A percentile compares a stretch with the other conserved stretches of the same genome.
phyloP scores from a whole-genome alignment of 2,797 vertebrate genomes.

The Pachyuromys duprasi region DNA sequence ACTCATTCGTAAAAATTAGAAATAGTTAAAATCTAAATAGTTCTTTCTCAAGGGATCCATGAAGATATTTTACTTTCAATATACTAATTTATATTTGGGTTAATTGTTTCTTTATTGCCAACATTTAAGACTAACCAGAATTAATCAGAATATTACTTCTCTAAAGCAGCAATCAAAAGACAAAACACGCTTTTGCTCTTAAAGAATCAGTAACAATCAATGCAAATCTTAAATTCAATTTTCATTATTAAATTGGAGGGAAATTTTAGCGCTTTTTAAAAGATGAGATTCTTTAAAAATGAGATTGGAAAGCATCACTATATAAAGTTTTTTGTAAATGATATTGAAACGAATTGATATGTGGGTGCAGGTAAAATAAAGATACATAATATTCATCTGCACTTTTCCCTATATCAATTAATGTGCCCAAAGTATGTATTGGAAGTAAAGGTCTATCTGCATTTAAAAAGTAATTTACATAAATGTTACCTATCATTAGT shows the following conservation, averaged over 20 bases:
- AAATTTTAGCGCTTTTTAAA: background rate
- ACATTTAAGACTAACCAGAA: slow-evolving; percentile 39
- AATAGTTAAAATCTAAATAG: slow-evolving; percentile 53
- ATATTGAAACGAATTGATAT: background rate
- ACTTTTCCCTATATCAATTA: background rate
- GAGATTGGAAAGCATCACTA: background rate
- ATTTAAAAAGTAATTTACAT: slow-evolving; percentile 22
- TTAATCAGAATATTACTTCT: slow-evolving; percentile 49
- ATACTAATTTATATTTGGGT: slow-evolving; percentile 39
- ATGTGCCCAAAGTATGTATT: background rate
- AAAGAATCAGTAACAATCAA: slow-evolving; percentile 26
- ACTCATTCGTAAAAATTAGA: slow-evolving; percentile 51
- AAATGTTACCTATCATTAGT: slow-evolving; percentile 21
- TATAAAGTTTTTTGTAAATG: slow-evolving; percentile 9
- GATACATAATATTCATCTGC: background rate
- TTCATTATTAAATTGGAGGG: background rate
- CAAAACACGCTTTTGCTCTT: slow-evolving; percentile 22
- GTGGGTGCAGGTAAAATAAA: background rate
- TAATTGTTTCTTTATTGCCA: slow-evolving; percentile 72
- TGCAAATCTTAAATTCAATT: background rate
- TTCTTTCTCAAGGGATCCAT: slow-evolving; percentile 46
- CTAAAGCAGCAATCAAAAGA: slow-evolving; percentile 56
- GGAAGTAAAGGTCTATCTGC: background rate
- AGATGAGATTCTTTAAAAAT: background rate
- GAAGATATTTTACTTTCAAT: slow-evolving; percentile 39